Conservation (phyloP, 2,113 vertebrate genomes). For the Lepus americanus region DNA sequence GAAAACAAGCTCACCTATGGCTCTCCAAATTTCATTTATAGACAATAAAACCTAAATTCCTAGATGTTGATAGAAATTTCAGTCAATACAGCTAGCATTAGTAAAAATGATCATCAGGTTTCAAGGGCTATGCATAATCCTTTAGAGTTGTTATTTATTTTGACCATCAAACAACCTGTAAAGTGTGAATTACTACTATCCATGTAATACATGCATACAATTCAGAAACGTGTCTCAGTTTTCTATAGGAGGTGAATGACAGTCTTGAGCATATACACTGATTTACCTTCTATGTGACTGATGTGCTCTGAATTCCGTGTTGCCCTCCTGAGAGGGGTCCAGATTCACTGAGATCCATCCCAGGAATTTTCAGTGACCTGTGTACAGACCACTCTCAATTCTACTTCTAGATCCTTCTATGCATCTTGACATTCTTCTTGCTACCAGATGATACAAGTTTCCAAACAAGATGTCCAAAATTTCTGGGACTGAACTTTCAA, state of each 20-base stretch:
- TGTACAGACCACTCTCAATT: accelerated
- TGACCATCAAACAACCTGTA: neutral
- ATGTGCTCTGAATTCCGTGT: neutral
- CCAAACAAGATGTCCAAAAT: neutral
- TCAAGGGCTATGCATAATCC: neutral
- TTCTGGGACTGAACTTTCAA: neutral
- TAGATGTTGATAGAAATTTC: neutral
- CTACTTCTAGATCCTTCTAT: neutral
- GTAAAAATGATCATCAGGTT: neutral
- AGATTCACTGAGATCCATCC: too few species aligned
- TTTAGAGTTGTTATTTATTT: neutral
- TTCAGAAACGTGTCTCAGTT: neutral
- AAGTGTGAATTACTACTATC: neutral
- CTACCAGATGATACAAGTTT: neutral
- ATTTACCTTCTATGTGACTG: neutral
- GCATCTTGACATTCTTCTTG: neutral
- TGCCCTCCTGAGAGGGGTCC: neutral
- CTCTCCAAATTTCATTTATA: neutral
- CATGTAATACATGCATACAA: neutral
- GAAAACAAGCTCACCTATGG: neutral
- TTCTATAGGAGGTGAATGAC: neutral
- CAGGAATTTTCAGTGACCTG: neutral
- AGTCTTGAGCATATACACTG: neutral
- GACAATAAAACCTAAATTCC: neutral
- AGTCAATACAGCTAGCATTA: neutral